These are phyloP conservation scores for Microcebus tavaratra DNA, from an alignment of 2,113 vertebrate genomes.

Conservation along the genomic window DNA sequence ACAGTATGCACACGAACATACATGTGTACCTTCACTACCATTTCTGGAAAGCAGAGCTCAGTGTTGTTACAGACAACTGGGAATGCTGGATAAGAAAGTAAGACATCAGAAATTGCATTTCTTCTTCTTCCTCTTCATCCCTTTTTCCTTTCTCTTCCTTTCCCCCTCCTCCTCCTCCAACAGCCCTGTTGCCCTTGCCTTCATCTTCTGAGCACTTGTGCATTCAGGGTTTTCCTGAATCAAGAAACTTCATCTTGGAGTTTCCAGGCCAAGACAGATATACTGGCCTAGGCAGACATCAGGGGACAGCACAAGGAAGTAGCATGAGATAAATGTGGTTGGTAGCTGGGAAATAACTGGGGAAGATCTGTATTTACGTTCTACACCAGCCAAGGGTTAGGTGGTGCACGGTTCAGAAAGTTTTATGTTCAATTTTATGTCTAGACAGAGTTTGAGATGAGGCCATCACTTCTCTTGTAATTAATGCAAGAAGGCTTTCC, in stretches of 20 bases:
- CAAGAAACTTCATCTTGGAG: neutral
- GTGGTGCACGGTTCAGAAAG: conserved; percentile 33
- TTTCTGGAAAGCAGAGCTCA: neutral
- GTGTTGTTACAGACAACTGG: neutral
- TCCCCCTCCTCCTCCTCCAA: neutral
- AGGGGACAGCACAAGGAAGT: neutral
- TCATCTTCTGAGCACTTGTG: neutral
- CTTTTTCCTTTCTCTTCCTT: neutral
- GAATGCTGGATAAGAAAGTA: neutral
- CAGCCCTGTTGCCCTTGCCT: neutral
- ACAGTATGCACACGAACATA: fast-evolving
- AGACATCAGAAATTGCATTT: neutral
- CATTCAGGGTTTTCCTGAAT: neutral
- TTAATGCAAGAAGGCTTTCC: conserved; percentile 41
- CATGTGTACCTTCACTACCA: neutral
- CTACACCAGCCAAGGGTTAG: conserved; percentile 19
- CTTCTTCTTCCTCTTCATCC: neutral
- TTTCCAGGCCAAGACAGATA: neutral
- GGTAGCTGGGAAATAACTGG: neutral
- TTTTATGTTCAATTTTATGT: conserved; percentile 68
- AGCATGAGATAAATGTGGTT: neutral
- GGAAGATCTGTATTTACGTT: neutral
- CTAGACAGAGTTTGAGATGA: conserved; percentile 64
- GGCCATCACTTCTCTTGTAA: conserved; percentile 63
- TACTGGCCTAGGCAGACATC: neutral